Base-by-base conservation (phyloP, 2,888 invertebrate genomes). In the Lochmaea crataegi region DNA sequence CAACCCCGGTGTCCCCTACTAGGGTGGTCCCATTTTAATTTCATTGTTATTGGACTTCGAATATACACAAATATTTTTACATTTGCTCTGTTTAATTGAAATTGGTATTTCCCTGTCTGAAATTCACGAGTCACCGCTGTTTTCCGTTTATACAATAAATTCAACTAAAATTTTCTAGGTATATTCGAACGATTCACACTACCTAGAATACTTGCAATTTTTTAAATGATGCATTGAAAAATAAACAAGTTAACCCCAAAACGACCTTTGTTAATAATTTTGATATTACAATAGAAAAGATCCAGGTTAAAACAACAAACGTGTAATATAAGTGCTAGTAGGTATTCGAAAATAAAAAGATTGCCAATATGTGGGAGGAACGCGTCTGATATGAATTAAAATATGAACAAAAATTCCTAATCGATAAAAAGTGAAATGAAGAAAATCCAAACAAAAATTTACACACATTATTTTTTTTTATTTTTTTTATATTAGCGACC, bases 161-260 rank as follows among this genome's bases (percentile, higher is more conserved):
- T 53, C 1, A 18, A 9, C 9, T 18, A 53, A 16, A 53, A 18
- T 63, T 63, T 63, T 63, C 61, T 42, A 63, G 41, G 61, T 42
- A 63, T 60, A n/a, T 60, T 12, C n/a, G 9, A 60, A 38, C 18
- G 7, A n/a, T 32, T 38, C 38, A 38, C 16, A n/a, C 18, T 60
- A 58, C 58, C 26, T 26, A 14, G 58, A 58, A 58, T 32, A 32
- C n/a, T 38, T 16, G 60, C 38, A 7, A 32, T 32, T 60, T 60
- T 18, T 53, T 18, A 12, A 14, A 48, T 48, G 6, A n/a, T 14
- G 48, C 11, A 18, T 53, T 18, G 10, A 53, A 45, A 16, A 53
- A 53, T 53, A 53, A 53, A 53, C 53, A 53, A 53, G 6, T 53
- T 53, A 53, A 53, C 53, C 53, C 53, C 53, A 16, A 53, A 53